Evolutionary conservation across 2,113 vertebrate species (phyloP).

Genomic region (Stegastes partitus): DNA sequence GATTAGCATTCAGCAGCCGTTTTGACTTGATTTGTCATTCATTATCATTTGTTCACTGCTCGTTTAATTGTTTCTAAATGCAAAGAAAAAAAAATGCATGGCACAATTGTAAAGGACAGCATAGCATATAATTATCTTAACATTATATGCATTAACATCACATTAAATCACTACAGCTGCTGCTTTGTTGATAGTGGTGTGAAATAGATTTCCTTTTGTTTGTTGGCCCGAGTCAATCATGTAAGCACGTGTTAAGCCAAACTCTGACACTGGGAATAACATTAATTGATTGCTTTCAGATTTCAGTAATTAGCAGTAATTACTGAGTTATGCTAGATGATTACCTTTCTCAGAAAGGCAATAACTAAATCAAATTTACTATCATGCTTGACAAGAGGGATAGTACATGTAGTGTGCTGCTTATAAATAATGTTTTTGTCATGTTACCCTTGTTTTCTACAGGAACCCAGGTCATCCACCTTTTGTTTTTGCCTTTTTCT

Average conservation of each 20-base stretch:
- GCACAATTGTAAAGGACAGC: conserved; percentile 7
- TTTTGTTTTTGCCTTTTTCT: no score
- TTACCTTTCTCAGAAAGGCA: conserved; percentile 36
- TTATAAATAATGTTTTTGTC: background rate
- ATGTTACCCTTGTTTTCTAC: no score
- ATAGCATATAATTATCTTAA: conserved; percentile 35
- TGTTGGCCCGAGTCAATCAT: conserved; percentile 23
- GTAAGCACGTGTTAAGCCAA: conserved; percentile 27
- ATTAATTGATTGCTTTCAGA: conserved; percentile 37
- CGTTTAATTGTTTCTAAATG: conserved; percentile 37
- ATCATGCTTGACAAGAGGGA: background rate
- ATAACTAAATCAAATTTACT: conserved; percentile 1
- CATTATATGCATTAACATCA: conserved; percentile 28
- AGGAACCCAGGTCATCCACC: no score
- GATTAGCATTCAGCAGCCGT: conserved; percentile 44
- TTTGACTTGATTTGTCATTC: conserved; percentile 31
- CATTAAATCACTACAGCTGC: conserved; percentile 27
- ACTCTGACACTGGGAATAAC: conserved; percentile 22
- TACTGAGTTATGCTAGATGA: conserved; percentile 32
- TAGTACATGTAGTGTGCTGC: background rate
- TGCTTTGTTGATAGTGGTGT: conserved; percentile 30
- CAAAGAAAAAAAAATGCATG: conserved; percentile 36
- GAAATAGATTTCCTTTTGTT: conserved; percentile 45
- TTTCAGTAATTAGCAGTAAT: conserved; percentile 49
- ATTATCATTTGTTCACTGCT: conserved; percentile 37